A percentile compares a stretch with the other conserved stretches of the same genome.
Evolutionary conservation across 2,888 invertebrate genomes (phyloP).

Genomic region (Macrophya annulata): DNA sequence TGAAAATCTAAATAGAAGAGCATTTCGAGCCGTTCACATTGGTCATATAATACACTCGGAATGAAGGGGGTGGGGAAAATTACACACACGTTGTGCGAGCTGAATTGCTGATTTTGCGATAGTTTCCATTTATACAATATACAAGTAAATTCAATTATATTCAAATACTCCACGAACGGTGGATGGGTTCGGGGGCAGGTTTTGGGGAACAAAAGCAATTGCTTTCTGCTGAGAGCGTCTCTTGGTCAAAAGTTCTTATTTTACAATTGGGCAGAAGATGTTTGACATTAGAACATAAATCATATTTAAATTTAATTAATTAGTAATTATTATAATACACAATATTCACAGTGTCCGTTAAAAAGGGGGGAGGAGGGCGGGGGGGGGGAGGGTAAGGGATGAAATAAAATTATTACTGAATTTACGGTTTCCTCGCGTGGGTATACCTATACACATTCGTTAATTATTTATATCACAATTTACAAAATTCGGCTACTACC

Average conservation of each 20-base stretch:
- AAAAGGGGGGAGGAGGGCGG: conserved; percentile 65
- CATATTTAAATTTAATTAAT: conserved; percentile 78
- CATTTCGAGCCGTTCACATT: conserved; percentile 49
- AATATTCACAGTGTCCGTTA: conserved; percentile 79
- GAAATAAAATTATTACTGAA: conserved; percentile 72
- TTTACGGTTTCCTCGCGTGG: conserved; percentile 69
- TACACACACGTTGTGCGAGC: conserved; percentile 61
- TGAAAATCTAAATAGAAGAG: conserved; percentile 34
- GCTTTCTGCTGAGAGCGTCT: conserved; percentile 65
- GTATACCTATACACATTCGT: conserved; percentile 76
- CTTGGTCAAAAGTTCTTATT: conserved; percentile 68
- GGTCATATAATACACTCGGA: conserved; percentile 58
- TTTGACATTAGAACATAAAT: conserved; percentile 75
- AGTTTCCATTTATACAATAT: conserved; percentile 77
- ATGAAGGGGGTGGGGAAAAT: conserved; percentile 32
- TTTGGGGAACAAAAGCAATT: conserved; percentile 57
- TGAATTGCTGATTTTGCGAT: conserved; percentile 60
- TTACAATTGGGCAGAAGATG: conserved; percentile 65
- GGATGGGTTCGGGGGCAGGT: conserved; percentile 48
- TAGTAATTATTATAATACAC: conserved; percentile 79
- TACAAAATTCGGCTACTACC: conserved; percentile 74
- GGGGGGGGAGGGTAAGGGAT: conserved; percentile 59
- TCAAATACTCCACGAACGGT: conserved; percentile 71
- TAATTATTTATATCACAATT: conserved; percentile 79
- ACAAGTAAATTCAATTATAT: conserved; percentile 75